phyloP scores from a whole-genome alignment of 2,888 invertebrate genomes.

The Sinhomidia bicolor region DNA sequence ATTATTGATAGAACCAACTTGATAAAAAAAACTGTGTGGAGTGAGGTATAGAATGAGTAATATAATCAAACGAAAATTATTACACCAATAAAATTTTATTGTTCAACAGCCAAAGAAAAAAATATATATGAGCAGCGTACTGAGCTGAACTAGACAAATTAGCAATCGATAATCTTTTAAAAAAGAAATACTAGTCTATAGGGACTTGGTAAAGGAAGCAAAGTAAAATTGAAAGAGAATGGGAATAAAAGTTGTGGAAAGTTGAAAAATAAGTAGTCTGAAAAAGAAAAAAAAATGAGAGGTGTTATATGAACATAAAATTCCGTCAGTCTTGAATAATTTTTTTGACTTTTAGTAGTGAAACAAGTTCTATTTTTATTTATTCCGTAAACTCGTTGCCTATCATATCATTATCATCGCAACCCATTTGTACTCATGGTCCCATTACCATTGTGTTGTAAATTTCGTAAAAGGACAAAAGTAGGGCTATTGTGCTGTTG shows the following conservation, averaged over 20 bases:
- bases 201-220: background rate
- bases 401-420: background rate
- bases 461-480: constrained; percentile 2
- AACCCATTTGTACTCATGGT: background rate
- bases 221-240: too few species aligned
- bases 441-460: background rate
- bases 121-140: background rate
- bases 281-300: too few species aligned
- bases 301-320: too few species aligned
- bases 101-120: background rate
- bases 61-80: background rate
- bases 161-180: too few species aligned
- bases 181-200: too few species aligned
- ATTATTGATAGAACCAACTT: background rate
- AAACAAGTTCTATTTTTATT: background rate
- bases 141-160: background rate
- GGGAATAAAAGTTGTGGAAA: too few species aligned
- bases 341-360: background rate
- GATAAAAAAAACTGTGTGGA: background rate
- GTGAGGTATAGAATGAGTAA: background rate
- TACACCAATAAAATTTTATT: constrained; percentile 23
- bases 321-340: too few species aligned
- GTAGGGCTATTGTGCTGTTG: background rate
- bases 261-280: too few species aligned
- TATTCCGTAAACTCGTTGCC: background rate